Percentiles rank a stretch among this genome's conserved stretches.
Evolutionary conservation across 1,140 invertebrate species (phyloP).

Genomic region (Triops cancriformis): DNA sequence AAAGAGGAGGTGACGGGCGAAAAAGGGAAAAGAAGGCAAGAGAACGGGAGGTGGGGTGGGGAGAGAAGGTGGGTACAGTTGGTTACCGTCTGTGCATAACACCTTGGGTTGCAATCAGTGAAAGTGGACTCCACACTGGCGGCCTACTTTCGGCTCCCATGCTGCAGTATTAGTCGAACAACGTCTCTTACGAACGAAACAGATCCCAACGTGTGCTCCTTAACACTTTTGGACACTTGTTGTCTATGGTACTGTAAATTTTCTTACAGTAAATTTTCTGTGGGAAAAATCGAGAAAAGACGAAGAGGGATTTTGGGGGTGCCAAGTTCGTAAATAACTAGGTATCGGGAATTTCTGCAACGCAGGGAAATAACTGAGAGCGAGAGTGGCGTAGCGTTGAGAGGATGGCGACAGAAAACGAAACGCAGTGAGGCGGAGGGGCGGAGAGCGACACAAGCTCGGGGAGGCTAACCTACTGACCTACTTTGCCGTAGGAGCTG

Average conservation of each 20-base stretch:
- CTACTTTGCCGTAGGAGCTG: neutral
- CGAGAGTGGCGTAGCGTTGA: neutral
- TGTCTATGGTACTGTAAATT: no score
- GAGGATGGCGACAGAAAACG: neutral
- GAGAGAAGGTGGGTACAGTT: neutral
- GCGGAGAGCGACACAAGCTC: neutral
- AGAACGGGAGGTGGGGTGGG: neutral
- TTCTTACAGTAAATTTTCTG: no score
- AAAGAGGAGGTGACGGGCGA: neutral
- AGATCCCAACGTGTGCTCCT: no score
- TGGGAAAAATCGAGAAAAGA: no score
- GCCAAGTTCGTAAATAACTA: no score
- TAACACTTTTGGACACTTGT: no score
- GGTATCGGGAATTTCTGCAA: neutral
- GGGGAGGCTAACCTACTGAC: neutral
- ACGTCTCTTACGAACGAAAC: no score
- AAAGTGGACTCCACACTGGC: constrained; percentile 19
- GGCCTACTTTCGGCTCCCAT: constrained; percentile 7
- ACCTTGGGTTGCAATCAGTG: constrained; percentile 23
- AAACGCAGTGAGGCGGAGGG: neutral
- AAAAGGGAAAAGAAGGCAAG: neutral
- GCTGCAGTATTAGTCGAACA: neutral
- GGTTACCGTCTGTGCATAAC: constrained; percentile 8
- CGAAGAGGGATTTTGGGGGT: no score
- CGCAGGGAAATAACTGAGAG: neutral